phyloP scores from a whole-genome alignment of 2,113 vertebrate species.

The Equus quagga region DNA sequence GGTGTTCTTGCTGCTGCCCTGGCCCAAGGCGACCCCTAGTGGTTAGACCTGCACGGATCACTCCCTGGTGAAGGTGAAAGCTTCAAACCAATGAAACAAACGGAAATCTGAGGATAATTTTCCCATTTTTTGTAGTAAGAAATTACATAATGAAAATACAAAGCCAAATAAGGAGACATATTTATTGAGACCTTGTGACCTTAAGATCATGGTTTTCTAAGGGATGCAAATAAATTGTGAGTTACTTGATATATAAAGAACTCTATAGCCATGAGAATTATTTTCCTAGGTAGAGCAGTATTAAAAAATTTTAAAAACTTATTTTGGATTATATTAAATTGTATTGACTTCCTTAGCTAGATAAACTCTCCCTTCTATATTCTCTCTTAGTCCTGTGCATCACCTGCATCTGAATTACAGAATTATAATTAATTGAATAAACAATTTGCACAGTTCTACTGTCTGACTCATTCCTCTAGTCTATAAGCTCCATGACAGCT shows the following conservation, averaged over 20 bases:
- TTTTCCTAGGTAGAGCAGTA: not conserved
- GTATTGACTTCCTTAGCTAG: not conserved
- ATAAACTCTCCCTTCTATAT: not conserved
- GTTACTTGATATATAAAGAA: not conserved
- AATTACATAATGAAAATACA: slow-evolving; percentile 5
- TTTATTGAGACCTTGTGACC: not conserved
- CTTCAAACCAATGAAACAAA: not conserved
- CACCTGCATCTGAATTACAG: not conserved
- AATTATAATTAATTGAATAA: slow-evolving; percentile 1
- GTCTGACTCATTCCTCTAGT: not conserved
- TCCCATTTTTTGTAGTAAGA: not conserved
- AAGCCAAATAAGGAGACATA: not conserved
- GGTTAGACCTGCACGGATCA: not conserved
- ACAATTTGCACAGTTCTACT: not conserved
- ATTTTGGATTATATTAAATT: not conserved
- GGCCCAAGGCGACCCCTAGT: not conserved
- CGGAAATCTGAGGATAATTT: not conserved
- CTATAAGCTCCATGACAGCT: not conserved
- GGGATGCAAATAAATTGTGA: not conserved
- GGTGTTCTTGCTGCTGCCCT: not conserved
- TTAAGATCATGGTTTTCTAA: not conserved
- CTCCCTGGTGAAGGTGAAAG: not conserved
- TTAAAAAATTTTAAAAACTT: not conserved
- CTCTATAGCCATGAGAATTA: not conserved
- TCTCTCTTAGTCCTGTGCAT: not conserved